These are phyloP conservation scores for Actias luna DNA, from an alignment of 2,888 invertebrate species.

Conservation along the genomic window DNA sequence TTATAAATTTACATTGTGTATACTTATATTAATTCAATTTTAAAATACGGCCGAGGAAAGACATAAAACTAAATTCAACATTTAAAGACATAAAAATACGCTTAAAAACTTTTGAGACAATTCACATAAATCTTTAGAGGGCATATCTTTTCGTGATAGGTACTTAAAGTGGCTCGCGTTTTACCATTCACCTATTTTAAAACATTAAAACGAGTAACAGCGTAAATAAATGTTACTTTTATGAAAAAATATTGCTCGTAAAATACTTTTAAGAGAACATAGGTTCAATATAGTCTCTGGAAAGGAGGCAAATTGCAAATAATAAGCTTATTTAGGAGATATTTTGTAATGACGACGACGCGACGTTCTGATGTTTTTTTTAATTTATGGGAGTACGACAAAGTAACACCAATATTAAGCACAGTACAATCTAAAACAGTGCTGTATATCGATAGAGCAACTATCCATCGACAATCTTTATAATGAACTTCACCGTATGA, in stretches of 20 bases:
- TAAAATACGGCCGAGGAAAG: constrained; percentile 29
- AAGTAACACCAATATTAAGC: too few relatives aligned
- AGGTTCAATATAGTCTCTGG: not conserved
- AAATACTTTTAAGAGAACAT: not conserved
- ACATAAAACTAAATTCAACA: constrained; percentile 39
- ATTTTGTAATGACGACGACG: not conserved
- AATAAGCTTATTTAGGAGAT: not conserved
- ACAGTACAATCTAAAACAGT: not conserved
- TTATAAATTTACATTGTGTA: constrained; percentile 4
- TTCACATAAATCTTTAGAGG: constrained; percentile 36
- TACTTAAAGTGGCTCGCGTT: constrained; percentile 29
- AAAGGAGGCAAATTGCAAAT: constrained; percentile 1
- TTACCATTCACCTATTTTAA: constrained; percentile 16
- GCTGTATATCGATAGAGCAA: not conserved
- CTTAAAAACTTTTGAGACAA: constrained; percentile 30
- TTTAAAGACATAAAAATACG: constrained; percentile 38
- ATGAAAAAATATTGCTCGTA: constrained; percentile 11
- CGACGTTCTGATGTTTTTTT: too few relatives aligned
- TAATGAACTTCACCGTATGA: too few relatives aligned
- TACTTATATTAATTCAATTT: constrained; percentile 13
- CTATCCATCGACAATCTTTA: too few relatives aligned
- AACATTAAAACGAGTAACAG: constrained; percentile 17
- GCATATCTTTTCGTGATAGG: constrained; percentile 36
- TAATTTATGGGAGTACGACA: too few relatives aligned
- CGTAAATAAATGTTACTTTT: constrained; percentile 1